Conservation (phyloP, 2,888 invertebrate genomes). For the Lithosia quadra region DNA sequence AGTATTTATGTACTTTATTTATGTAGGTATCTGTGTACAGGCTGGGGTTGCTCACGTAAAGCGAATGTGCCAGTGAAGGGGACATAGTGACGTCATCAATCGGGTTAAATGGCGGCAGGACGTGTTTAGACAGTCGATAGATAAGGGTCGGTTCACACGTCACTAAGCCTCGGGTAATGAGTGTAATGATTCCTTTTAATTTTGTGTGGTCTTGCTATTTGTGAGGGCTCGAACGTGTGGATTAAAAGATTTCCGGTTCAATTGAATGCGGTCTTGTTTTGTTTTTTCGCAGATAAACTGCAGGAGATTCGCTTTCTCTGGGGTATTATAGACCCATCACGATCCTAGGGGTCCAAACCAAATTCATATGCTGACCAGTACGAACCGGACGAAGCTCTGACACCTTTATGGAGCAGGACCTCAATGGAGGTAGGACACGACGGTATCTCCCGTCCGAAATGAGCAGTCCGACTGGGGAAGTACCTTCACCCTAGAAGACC, state of each 20-base stretch:
- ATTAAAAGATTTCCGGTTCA: not conserved
- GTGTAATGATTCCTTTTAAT: slow-evolving; percentile 38
- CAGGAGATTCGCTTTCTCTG: accelerated
- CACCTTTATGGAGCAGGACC: too few relatives aligned
- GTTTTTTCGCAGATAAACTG: not conserved
- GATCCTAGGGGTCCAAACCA: not conserved
- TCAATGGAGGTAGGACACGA: too few relatives aligned
- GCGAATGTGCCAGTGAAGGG: slow-evolving; percentile 62
- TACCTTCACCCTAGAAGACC: too few relatives aligned
- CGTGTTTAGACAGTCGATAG: slow-evolving; percentile 62
- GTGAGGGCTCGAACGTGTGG: too few relatives aligned
- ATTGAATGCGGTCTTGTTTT: not conserved
- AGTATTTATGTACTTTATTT: slow-evolving; percentile 18
- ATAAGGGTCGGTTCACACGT: slow-evolving; percentile 46
- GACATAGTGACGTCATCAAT: slow-evolving; percentile 74
- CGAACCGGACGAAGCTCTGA: too few relatives aligned
- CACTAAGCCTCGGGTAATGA: slow-evolving; percentile 35
- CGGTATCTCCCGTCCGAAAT: too few relatives aligned
- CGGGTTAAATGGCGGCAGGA: slow-evolving; percentile 65
- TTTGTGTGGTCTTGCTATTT: slow-evolving; percentile 10
- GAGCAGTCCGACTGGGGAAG: too few relatives aligned
- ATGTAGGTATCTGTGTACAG: slow-evolving; percentile 21
- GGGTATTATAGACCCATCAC: not conserved
- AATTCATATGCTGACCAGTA: too few relatives aligned
- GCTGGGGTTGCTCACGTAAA: slow-evolving; percentile 55